A percentile compares a stretch with the other conserved stretches of the same genome.
Conservation (phyloP, 2,113 vertebrate species). For the Petromus typicus region DNA sequence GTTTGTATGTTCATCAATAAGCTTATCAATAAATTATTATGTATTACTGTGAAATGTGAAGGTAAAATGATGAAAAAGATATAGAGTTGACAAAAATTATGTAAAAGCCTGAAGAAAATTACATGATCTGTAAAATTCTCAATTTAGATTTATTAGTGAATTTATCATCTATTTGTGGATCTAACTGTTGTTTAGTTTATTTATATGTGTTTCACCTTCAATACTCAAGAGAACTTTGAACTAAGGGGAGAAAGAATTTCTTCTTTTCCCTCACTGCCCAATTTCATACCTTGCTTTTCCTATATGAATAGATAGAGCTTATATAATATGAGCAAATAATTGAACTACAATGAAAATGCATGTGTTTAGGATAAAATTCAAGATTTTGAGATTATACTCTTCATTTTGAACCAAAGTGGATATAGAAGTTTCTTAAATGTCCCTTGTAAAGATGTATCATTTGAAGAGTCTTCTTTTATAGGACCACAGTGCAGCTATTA, state of each 20-base stretch:
- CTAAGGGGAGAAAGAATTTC: neutral
- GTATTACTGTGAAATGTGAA: neutral
- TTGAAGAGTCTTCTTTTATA: slow-evolving; percentile 49
- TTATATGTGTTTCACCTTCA: neutral
- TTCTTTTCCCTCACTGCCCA: neutral
- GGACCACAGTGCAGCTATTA: neutral
- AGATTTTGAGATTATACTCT: neutral
- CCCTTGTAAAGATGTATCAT: neutral
- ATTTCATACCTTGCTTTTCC: neutral
- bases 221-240: neutral
- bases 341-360: neutral
- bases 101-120: neutral
- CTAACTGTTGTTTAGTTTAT: neutral
- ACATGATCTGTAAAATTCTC: neutral
- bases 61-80: neutral
- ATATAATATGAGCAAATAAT: slow-evolving; percentile 21
- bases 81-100: neutral
- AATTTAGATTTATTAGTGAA: neutral
- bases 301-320: neutral
- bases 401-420: neutral
- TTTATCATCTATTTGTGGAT: neutral
- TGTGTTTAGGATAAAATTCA: neutral
- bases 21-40: neutral
- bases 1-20: neutral
- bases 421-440: slow-evolving; percentile 4